Evolutionary conservation across 2,797 vertebrate species (phyloP).

Genomic region (Lindbergichthys nudifrons): DNA sequence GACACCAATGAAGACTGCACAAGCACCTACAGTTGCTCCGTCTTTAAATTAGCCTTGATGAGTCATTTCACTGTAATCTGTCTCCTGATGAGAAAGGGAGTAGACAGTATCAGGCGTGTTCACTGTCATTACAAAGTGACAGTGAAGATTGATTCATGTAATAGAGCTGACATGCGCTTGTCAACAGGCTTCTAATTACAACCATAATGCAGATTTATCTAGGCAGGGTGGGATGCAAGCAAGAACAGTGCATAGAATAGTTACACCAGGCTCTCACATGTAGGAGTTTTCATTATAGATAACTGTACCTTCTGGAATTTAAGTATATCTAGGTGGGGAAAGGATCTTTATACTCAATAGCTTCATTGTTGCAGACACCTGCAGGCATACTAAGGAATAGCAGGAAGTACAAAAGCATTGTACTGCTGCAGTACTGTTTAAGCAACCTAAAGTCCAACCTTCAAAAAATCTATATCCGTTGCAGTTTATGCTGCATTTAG

Average conservation of each 20-base stretch:
- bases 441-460: no score
- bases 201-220: slow-evolving; percentile 73
- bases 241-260: slow-evolving; percentile 29
- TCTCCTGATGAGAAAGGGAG: slow-evolving; percentile 40
- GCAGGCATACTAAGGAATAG: slow-evolving; percentile 15
- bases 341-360: slow-evolving; percentile 44
- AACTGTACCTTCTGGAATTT: slow-evolving; percentile 53
- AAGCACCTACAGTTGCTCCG: slow-evolving; percentile 17
- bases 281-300: slow-evolving; percentile 52
- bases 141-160: slow-evolving; percentile 70
- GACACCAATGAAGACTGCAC: neutral
- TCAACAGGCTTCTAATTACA: slow-evolving; percentile 69
- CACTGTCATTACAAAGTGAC: slow-evolving; percentile 66
- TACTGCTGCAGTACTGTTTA: no score
- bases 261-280: slow-evolving; percentile 19
- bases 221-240: slow-evolving; percentile 41
- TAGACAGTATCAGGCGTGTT: slow-evolving; percentile 49
- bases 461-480: no score
- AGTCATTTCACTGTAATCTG: slow-evolving; percentile 48
- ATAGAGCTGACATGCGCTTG: slow-evolving; percentile 70
- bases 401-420: no score
- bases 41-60: slow-evolving; percentile 42
- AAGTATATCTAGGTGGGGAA: slow-evolving; percentile 23
- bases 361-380: slow-evolving; percentile 41
- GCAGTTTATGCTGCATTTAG: no score